Percentiles rank a stretch among this genome's conserved stretches.
Conservation (phyloP, 2,797 vertebrate species). For the Pipistrellus pygmaeus region DNA sequence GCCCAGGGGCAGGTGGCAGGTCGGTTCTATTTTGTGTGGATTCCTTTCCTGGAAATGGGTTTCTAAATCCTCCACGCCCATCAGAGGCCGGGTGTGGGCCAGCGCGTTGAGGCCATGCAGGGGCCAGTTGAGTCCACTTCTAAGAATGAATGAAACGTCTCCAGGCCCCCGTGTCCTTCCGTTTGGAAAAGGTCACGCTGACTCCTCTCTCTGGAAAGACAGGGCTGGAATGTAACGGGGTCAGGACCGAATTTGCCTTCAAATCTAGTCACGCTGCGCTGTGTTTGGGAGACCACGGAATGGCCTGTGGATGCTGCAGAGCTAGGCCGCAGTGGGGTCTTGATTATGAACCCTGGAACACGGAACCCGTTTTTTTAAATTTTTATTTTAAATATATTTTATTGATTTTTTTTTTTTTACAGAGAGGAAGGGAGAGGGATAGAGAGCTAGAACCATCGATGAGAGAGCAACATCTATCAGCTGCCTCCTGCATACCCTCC, state of each 20-base stretch:
- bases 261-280: neutral
- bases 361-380: neutral
- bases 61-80: conserved; percentile 25
- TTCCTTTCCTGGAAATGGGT: conserved; percentile 43
- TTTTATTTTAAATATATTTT: too few species aligned
- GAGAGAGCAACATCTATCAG: too few species aligned
- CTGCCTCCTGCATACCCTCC: too few species aligned
- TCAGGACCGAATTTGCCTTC: neutral
- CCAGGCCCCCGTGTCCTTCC: neutral
- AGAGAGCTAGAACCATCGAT: too few species aligned
- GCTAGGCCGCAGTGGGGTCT: neutral
- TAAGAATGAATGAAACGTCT: conserved; percentile 38
- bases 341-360: neutral
- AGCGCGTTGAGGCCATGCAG: neutral
- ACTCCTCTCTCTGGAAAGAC: neutral
- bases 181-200: neutral
- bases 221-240: neutral
- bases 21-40: conserved; percentile 19
- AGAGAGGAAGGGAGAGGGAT: too few species aligned
- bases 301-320: neutral
- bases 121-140: neutral
- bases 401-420: too few species aligned
- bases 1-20: neutral
- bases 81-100: neutral
- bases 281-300: neutral